Percentiles rank a stretch among this genome's conserved stretches.
Conservation (phyloP, 1,140 invertebrate species). For the Sitophilus oryzae region DNA sequence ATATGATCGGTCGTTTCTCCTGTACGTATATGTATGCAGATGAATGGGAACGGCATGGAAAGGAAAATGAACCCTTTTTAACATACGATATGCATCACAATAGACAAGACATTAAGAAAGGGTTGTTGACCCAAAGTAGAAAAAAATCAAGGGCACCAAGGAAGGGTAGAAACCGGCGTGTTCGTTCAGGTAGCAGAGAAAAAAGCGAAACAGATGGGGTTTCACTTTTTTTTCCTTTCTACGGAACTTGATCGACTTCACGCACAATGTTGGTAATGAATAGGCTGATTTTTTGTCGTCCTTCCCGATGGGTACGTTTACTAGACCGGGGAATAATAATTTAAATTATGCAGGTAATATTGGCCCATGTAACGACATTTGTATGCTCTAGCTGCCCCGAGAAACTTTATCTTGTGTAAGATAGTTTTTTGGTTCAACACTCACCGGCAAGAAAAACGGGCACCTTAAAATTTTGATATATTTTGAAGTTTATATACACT, state of each 20-base stretch:
- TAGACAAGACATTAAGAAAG: slow-evolving; percentile 15
- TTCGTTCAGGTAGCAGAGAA: slow-evolving; percentile 3
- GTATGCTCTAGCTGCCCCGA: too few species aligned
- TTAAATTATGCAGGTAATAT: too few species aligned
- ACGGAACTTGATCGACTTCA: slow-evolving; percentile 13
- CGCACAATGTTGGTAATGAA: slow-evolving; percentile 13
- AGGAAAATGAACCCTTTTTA: slow-evolving; percentile 18
- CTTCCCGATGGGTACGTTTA: too few species aligned
- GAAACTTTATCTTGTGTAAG: too few species aligned
- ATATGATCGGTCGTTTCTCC: too few species aligned
- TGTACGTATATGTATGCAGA: too few species aligned
- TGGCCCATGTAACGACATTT: too few species aligned
- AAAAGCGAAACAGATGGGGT: slow-evolving; percentile 15
- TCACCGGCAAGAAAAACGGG: too few species aligned
- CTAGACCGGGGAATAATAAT: too few species aligned
- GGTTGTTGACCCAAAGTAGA: slow-evolving; percentile 11
- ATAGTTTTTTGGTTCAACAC: too few species aligned
- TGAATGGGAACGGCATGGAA: slow-evolving; percentile 7
- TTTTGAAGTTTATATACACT: too few species aligned
- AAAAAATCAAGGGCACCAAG: slow-evolving; percentile 8
- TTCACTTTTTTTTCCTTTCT: slow-evolving; percentile 15
- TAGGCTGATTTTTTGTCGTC: slow-evolving; percentile 9
- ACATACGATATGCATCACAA: slow-evolving; percentile 16
- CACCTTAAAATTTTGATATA: too few species aligned
- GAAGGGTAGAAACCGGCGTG: not conserved